Conservation (phyloP, 2,113 vertebrate species). For the Lutjanus erythropterus region DNA sequence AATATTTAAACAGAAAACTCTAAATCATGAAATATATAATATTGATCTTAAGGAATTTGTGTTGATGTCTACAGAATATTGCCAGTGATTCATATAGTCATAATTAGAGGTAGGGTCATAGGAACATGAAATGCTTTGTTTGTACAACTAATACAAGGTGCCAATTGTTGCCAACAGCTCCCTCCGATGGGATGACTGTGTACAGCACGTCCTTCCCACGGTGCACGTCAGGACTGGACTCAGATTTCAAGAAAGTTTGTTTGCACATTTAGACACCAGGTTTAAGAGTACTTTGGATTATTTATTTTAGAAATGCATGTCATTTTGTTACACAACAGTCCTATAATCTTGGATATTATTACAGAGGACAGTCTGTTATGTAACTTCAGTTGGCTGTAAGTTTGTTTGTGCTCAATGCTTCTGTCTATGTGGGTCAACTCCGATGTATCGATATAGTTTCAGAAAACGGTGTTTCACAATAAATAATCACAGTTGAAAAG, state of each 20-base stretch:
- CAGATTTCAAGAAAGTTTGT: conserved; percentile 26
- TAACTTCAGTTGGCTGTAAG: neutral
- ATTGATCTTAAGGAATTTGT: conserved; percentile 46
- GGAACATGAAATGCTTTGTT: conserved; percentile 63
- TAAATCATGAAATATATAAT: conserved; percentile 62
- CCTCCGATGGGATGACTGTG: conserved; percentile 51
- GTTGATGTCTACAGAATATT: conserved; percentile 49
- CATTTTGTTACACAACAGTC: neutral
- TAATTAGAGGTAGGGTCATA: conserved; percentile 72
- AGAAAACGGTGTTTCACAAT: neutral
- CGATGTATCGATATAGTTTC: neutral
- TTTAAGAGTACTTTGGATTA: neutral
- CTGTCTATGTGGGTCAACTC: neutral
- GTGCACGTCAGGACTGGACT: conserved; percentile 43
- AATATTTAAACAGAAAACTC: conserved; percentile 66
- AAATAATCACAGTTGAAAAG: neutral
- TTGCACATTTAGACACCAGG: neutral
- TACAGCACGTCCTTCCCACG: conserved; percentile 39
- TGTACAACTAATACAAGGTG: conserved; percentile 49
- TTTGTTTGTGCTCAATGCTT: conserved; percentile 13
- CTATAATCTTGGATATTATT: neutral
- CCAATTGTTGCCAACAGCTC: conserved; percentile 47
- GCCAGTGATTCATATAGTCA: conserved; percentile 60
- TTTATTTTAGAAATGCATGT: neutral
- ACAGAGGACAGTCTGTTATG: neutral